These are phyloP conservation scores for Phalloptychus januarius DNA, from an alignment of 2,797 vertebrate species.

Conservation along the genomic window DNA sequence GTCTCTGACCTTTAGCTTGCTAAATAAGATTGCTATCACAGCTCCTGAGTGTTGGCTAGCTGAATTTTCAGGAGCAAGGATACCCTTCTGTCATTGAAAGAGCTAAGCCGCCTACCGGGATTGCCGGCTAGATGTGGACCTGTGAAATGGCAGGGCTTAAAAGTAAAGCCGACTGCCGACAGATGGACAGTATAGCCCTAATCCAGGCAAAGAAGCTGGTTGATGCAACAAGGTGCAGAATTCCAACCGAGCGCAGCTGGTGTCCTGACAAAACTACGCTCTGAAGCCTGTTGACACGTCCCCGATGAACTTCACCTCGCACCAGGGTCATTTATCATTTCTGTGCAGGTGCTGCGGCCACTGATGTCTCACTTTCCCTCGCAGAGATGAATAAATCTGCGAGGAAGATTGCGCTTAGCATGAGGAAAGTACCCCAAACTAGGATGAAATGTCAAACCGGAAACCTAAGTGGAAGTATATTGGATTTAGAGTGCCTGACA, in stretches of 20 bases:
- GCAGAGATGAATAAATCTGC: not conserved
- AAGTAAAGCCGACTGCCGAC: slow-evolving; percentile 74
- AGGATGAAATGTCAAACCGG: not conserved
- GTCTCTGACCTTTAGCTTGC: slow-evolving; percentile 50
- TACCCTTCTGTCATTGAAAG: slow-evolving; percentile 69
- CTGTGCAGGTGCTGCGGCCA: slow-evolving; percentile 22
- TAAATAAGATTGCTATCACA: slow-evolving; percentile 51
- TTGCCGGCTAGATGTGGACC: slow-evolving; percentile 50
- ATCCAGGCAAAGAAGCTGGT: slow-evolving; percentile 73
- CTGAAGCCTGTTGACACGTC: slow-evolving; percentile 45
- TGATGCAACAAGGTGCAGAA: slow-evolving; percentile 73
- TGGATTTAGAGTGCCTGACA: not conserved
- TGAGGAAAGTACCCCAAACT: not conserved
- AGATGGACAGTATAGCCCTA: slow-evolving; percentile 81
- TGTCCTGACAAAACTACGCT: slow-evolving; percentile 47
- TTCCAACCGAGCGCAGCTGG: slow-evolving; percentile 73
- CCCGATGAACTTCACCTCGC: slow-evolving; percentile 52
- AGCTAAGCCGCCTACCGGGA: slow-evolving; percentile 65
- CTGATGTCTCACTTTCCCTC: not conserved
- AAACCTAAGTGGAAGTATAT: not conserved
- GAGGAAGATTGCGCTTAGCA: not conserved
- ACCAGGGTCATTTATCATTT: slow-evolving; percentile 18
- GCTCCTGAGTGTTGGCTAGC: slow-evolving; percentile 32
- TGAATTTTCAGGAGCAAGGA: slow-evolving; percentile 67
- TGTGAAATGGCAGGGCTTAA: slow-evolving; percentile 79